Percentiles rank a stretch among this genome's conserved stretches.
Conservation (phyloP, 2,113 vertebrate species). For the Dicrurus megarhynchus region DNA sequence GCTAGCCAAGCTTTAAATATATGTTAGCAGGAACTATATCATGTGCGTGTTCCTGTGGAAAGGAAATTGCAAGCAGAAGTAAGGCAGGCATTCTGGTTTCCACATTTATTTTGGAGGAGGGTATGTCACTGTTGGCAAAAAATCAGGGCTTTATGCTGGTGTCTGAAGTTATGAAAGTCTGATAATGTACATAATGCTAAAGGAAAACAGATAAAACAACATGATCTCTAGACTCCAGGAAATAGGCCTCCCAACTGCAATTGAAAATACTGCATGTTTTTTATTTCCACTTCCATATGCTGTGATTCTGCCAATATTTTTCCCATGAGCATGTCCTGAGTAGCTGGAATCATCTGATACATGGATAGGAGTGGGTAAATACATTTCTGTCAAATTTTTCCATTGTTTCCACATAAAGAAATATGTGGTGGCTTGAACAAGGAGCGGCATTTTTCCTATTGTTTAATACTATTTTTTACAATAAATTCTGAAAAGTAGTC, state of each 20-base stretch:
- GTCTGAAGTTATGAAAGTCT: constrained; percentile 50
- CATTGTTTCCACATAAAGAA: constrained; percentile 43
- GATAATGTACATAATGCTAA: constrained; percentile 60
- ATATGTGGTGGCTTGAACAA: background rate
- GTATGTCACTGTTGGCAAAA: constrained; percentile 43
- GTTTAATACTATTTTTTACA: constrained; percentile 60
- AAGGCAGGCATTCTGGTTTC: constrained; percentile 22
- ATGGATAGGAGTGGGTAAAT: constrained; percentile 28
- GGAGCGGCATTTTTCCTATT: constrained; percentile 45
- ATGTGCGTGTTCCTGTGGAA: constrained; percentile 15
- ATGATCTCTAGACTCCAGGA: constrained; percentile 54
- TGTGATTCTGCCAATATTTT: constrained; percentile 18
- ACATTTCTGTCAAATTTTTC: constrained; percentile 31
- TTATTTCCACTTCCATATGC: constrained; percentile 42
- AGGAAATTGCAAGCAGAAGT: constrained; percentile 35
- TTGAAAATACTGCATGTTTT: constrained; percentile 60
- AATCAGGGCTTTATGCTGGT: constrained; percentile 44
- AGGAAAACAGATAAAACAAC: constrained; percentile 65
- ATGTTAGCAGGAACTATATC: constrained; percentile 32
- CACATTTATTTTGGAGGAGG: constrained; percentile 41
- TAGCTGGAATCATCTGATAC: background rate
- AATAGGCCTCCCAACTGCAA: constrained; percentile 40
- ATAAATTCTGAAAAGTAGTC: constrained; percentile 46
- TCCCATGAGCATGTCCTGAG: constrained; percentile 20
- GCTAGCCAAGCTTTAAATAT: constrained; percentile 20